Evolutionary conservation across 2,113 vertebrate genomes (phyloP), one percentile per base, ranked within the genome.

Genomic region (Athene noctua): DNA sequence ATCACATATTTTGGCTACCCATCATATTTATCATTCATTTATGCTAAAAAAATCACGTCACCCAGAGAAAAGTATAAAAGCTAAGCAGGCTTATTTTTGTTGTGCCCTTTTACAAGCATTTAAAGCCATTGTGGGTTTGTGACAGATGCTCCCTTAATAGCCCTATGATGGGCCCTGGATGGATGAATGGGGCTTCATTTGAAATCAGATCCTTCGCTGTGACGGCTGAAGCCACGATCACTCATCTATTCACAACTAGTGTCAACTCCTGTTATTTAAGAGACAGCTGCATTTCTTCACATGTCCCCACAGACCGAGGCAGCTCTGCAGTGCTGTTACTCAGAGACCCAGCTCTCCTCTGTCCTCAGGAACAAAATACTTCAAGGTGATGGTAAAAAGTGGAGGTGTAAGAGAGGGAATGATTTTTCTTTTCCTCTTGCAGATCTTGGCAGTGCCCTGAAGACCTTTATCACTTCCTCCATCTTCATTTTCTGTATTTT

Each of bases 221-320:
- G 91, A 90, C 0, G 44, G 92, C 89, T 81, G 82, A 80, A 86
- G 93, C 83, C 86, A 91, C 10, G 15, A 80, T 87, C 91, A n/a
- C 88, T 94, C 96, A 92, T 91, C 94, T 93, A 65, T 89, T 92
- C 93, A 91, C 86, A 75, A 81, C 88, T 86, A 49, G 68, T 93
- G 95, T 70, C 95, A 93, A 27, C 61, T 96, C 44, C 65, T 66
- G 90, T 54, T 95, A 72, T 79, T 95, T 71, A 92, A 92, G 90
- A 83, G 71, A 46, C 61, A 94, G 90, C 92, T 94, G 88, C 73
- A 70, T 42, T 79, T 81, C 83, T 84, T 88, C 71, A 59, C 52
- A 15, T 13, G 52, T 79, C 80, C 40, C 66, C 0, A 7, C 77
- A 65, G 49, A 72, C 20, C 0, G 0, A 80, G 88, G 42, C 27